Percentiles rank a stretch among this genome's conserved stretches.
These are phyloP conservation scores for Hirtodrosophila confusa DNA, from an alignment of 2,888 invertebrate species.

Conservation along the genomic window DNA sequence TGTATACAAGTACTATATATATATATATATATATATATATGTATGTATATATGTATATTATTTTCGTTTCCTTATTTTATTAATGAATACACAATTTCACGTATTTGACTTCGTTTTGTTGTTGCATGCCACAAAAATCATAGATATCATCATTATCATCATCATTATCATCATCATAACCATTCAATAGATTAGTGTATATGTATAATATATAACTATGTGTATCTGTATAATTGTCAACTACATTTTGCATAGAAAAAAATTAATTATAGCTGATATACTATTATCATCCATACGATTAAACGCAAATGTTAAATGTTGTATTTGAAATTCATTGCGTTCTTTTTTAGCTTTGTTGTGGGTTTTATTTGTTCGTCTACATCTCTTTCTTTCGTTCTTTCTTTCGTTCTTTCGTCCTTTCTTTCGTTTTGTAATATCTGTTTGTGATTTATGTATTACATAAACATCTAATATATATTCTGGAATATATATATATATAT, in stretches of 20 bases:
- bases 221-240: conserved; percentile 50
- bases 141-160: not conserved
- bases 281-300: conserved; percentile 34
- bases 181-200: conserved; percentile 46
- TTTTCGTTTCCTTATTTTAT: conserved; percentile 34
- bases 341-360: conserved; percentile 2
- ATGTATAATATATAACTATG: conserved; percentile 19
- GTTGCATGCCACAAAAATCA: conserved; percentile 45
- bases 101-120: conserved; percentile 16
- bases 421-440: conserved; percentile 12
- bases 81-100: conserved; percentile 57
- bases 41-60: conserved; percentile 9
- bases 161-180: conserved; percentile 22
- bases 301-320: conserved; percentile 18
- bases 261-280: conserved; percentile 53
- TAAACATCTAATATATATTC: conserved; percentile 53
- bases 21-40: conserved; percentile 16
- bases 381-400: conserved; percentile 12
- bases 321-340: conserved; percentile 4
- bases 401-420: conserved; percentile 17
- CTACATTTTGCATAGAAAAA: conserved; percentile 71
- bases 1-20: conserved; percentile 9
- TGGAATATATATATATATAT: conserved; percentile 28
- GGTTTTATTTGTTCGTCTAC: conserved; percentile 20
- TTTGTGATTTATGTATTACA: conserved; percentile 64